phyloP scores from a whole-genome alignment of 2,888 invertebrate species.

The Pollenia angustigena region DNA sequence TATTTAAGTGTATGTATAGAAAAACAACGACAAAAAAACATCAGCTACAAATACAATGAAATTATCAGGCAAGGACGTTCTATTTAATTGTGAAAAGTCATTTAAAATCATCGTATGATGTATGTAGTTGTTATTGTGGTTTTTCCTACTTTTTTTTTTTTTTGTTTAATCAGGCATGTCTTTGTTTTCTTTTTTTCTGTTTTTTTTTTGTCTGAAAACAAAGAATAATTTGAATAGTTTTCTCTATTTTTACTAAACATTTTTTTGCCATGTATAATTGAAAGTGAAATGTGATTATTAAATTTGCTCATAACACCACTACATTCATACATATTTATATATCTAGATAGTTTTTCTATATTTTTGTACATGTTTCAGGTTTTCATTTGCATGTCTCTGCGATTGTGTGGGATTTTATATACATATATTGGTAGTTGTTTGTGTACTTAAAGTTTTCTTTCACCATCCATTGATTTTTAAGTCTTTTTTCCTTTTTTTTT shows the following conservation, averaged over 20 bases:
- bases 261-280: conserved; percentile 54
- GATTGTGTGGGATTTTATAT: conserved; percentile 2
- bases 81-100: conserved; percentile 54
- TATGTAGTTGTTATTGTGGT: background rate
- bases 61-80: conserved; percentile 58
- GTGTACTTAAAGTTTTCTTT: conserved; percentile 5
- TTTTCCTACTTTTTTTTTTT: no score
- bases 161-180: background rate
- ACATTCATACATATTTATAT: conserved; percentile 20
- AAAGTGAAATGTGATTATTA: conserved; percentile 67
- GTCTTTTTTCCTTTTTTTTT: conserved; percentile 18
- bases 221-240: conserved; percentile 20
- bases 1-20: background rate
- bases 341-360: conserved; percentile 8
- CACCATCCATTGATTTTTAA: conserved; percentile 30
- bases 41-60: conserved; percentile 19
- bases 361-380: background rate
- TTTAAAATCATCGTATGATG: conserved; percentile 38
- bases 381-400: conserved; percentile 1
- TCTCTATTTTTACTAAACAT: conserved; percentile 4
- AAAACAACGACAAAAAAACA: background rate
- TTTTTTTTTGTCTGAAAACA: conserved; percentile 14
- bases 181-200: background rate
- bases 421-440: conserved; percentile 11
- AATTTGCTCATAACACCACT: conserved; percentile 52